Evolutionary conservation across 1,140 invertebrate genomes (phyloP).

Genomic region (Eumeta japonica): DNA sequence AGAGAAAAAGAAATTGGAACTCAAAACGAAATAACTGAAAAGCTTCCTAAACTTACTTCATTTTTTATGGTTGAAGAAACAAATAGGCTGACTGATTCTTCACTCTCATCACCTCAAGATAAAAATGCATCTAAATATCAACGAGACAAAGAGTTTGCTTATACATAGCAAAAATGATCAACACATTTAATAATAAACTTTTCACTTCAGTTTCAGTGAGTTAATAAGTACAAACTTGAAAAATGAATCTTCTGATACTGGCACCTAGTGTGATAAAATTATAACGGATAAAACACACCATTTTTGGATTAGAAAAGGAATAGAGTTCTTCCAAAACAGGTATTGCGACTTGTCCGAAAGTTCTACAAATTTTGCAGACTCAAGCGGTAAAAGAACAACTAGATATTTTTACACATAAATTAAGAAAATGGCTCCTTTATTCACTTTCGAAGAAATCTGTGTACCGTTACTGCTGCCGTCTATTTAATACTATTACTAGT

Average conservation of each 20-base stretch:
- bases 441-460: conserved; percentile 12
- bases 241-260: conserved; percentile 9
- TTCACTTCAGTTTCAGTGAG: conserved; percentile 7
- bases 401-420: conserved; percentile 14
- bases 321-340: conserved; percentile 14
- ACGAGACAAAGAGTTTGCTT: conserved; percentile 4
- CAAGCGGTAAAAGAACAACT: conserved; percentile 12
- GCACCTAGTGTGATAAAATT: conserved; percentile 12
- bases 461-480: neutral
- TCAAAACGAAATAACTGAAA: too few species aligned
- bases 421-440: conserved; percentile 16
- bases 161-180: conserved; percentile 8
- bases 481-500: neutral
- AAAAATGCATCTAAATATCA: conserved; percentile 4
- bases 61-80: conserved; percentile 6
- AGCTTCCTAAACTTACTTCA: conserved; percentile 7
- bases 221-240: conserved; percentile 3
- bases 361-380: too few species aligned
- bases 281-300: conserved; percentile 11
- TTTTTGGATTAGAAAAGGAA: conserved; percentile 13
- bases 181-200: conserved; percentile 7
- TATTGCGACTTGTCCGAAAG: conserved; percentile 11
- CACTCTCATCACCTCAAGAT: conserved; percentile 4
- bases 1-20: too few species aligned
- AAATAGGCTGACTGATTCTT: conserved; percentile 1